Base-by-base conservation (phyloP, 2,888 invertebrate species). In the Pyrochroa serraticornis region DNA sequence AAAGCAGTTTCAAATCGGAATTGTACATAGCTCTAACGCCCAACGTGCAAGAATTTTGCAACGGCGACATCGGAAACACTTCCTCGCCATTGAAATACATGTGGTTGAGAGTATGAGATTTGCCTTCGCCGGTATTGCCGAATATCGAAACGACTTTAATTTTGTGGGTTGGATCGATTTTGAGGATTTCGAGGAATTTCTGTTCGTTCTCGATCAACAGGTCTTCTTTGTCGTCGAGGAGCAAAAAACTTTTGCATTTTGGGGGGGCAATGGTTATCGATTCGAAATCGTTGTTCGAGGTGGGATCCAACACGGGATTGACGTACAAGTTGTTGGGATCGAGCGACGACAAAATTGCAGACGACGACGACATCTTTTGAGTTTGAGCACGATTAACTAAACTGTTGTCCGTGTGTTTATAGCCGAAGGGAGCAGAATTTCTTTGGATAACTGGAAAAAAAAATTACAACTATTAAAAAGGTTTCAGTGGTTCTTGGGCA, bases 71-170 rank as follows among this genome's bases (percentile, higher is more conserved):
- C 59, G 80, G 80, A 73, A 90, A 90, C 0, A 87, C 70, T 68
- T 85, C 84, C 58, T 82, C 79, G 1, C 87, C 88, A 64, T 83
- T 77, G 72, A 88, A 89, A 73, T 89, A 88, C 3, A 76, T 69
- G 62, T 91, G 84, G 77, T 93, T 93, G 71, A 92, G 78, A 0
- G 91, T 91, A 71, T 88, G 84, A 1, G 91, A 91, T 78, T 92
- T 92, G 1, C 92, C 92, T 79, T 91, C 92, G 0, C 92, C 92
- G 0, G 91, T 90, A 71, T 91, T 92, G 1, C 93, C 93, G 79
- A 92, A 91, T 71, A 93, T 90, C 7, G 92, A 89, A 0, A 92
- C 85, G 9, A 92, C 91, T 79, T 92, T 92, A 8, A 92, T 85
- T 75, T 85, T 86, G 8, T 78, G 76, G 41, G 76, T 78, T 38